Percentiles rank a stretch among this genome's conserved stretches.
These are phyloP conservation scores for Sycophaga agraensis DNA, from an alignment of 1,140 invertebrate genomes.

Conservation along the genomic window DNA sequence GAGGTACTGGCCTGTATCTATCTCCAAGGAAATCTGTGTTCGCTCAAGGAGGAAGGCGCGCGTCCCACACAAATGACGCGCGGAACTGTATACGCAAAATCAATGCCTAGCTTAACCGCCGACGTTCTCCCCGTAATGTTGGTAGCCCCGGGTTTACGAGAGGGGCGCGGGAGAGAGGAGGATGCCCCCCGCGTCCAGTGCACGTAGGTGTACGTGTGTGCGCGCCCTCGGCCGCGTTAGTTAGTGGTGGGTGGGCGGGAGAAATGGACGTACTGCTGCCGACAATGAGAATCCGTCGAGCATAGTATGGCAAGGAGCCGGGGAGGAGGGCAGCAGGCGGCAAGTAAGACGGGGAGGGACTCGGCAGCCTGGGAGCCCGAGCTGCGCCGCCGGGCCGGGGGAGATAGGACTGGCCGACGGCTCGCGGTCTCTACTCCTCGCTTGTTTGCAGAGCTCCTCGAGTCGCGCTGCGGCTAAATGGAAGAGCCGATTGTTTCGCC, in stretches of 20 bases:
- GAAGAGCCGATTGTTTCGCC: slow-evolving; percentile 5
- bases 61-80: slow-evolving; percentile 41
- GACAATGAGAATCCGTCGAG: background rate
- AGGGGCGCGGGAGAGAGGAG: no score
- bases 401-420: slow-evolving; percentile 30
- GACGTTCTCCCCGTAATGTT: slow-evolving; percentile 44
- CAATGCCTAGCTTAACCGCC: slow-evolving; percentile 44
- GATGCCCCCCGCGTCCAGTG: no score
- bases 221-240: background rate
- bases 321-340: slow-evolving; percentile 30
- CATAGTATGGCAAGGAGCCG: slow-evolving; percentile 29
- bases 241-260: background rate
- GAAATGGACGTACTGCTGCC: background rate
- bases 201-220: background rate
- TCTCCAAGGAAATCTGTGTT: slow-evolving; percentile 35
- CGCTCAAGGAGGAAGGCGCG: slow-evolving; percentile 34
- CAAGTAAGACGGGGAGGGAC: background rate
- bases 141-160: slow-evolving; percentile 15
- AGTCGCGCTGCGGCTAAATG: background rate
- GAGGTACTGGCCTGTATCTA: background rate
- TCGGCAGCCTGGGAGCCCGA: slow-evolving; percentile 40
- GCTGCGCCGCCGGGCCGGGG: slow-evolving; percentile 33
- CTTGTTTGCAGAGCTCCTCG: slow-evolving; percentile 1
- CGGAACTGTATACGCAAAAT: slow-evolving; percentile 45
- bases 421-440: slow-evolving; percentile 12